phyloP scores from a whole-genome alignment of 1,140 invertebrate genomes.

The Mya arenaria region DNA sequence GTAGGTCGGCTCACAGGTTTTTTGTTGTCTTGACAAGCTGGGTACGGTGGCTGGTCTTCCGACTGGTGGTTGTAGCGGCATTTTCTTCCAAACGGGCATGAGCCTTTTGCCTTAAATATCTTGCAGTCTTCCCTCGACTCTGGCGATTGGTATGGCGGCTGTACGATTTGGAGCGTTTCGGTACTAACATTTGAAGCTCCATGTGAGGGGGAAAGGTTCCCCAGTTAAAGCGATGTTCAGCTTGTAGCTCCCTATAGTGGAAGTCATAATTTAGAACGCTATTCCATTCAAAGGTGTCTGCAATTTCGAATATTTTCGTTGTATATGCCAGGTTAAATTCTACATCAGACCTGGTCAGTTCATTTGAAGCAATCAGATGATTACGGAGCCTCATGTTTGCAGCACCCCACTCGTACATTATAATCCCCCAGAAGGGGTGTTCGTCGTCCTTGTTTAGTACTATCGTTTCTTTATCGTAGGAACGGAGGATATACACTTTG shows the following conservation, averaged over 20 bases:
- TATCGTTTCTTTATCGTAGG: not conserved
- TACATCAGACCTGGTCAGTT: not conserved
- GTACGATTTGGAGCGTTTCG: not conserved
- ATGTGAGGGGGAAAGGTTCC: not conserved
- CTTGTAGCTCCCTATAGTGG: slow-evolving; percentile 5
- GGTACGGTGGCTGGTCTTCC: not conserved
- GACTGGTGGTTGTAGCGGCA: not conserved
- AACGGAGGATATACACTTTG: not conserved
- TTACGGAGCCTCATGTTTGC: not conserved
- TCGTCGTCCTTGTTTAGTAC: not conserved
- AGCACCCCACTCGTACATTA: not conserved
- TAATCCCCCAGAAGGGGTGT: not conserved
- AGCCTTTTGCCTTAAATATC: slow-evolving; percentile 4
- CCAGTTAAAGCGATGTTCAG: not conserved
- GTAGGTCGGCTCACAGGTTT: not conserved
- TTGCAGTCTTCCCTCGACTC: not conserved
- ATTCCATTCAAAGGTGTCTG: not conserved
- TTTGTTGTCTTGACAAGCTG: not conserved
- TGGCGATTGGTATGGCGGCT: not conserved
- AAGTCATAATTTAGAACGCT: not conserved
- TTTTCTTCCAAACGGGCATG: not conserved
- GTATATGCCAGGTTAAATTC: slow-evolving; percentile 3
- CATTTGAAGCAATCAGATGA: not conserved
- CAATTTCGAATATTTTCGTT: not conserved
- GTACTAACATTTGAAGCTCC: not conserved